Evolutionary conservation across 2,113 vertebrate species (phyloP).

Genomic region (Cyanoramphus novaezelandiae): DNA sequence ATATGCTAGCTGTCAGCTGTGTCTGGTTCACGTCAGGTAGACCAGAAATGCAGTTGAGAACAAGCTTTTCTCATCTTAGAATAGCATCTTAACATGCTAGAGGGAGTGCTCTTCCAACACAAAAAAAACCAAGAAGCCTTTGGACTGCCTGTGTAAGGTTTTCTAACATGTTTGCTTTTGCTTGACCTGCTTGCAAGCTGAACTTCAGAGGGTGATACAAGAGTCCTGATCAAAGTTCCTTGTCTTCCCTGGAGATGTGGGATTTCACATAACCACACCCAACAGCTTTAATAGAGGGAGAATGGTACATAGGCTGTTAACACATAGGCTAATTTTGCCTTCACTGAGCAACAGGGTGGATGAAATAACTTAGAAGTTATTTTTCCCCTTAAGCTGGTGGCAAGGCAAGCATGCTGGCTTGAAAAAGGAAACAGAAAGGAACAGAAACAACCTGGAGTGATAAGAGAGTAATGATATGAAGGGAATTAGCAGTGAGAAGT

Average conservation of each 20-base stretch:
- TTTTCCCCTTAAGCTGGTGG: background rate
- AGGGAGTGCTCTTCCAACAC: background rate
- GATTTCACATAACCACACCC: background rate
- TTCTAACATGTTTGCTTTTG: background rate
- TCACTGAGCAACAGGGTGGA: background rate
- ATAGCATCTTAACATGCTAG: background rate
- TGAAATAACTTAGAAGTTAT: background rate
- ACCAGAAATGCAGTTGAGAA: background rate
- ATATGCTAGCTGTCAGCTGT: background rate
- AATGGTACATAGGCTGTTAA: background rate
- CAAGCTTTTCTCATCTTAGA: background rate
- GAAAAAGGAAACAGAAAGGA: background rate
- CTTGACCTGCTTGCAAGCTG: background rate
- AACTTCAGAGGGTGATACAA: background rate
- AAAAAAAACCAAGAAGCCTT: background rate
- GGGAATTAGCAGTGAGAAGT: background rate
- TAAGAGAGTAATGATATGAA: background rate
- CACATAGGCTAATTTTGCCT: background rate
- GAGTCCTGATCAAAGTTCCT: background rate
- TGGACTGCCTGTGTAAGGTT: background rate
- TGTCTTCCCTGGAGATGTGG: background rate
- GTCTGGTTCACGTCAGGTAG: background rate
- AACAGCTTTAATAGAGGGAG: background rate
- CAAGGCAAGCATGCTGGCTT: background rate
- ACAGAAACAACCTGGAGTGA: conserved; percentile 12